Conservation (phyloP, 2,888 invertebrate genomes). For the Zootermopsis nevadensis region DNA sequence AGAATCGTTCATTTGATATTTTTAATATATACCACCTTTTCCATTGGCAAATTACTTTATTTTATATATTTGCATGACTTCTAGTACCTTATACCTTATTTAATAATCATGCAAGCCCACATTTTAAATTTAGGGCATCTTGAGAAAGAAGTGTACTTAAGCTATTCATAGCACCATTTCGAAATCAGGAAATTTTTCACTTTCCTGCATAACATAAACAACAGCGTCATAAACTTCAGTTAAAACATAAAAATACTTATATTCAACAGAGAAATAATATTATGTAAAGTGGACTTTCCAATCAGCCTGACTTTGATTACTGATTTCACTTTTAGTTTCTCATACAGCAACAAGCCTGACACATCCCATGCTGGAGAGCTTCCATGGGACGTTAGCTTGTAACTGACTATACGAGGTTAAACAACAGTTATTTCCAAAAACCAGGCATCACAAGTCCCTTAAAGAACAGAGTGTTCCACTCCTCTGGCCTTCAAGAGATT, state of each 20-base stretch:
- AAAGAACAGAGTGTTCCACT: slow-evolving; percentile 50
- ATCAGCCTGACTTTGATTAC: background rate
- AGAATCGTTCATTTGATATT: slow-evolving; percentile 18
- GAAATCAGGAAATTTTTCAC: slow-evolving; percentile 34
- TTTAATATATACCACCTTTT: slow-evolving; percentile 3
- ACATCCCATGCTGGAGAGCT: slow-evolving; percentile 24
- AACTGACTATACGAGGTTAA: background rate
- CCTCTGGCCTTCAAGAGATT: slow-evolving; percentile 26
- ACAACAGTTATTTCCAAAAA: background rate
- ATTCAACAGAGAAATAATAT: background rate
- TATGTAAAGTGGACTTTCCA: background rate
- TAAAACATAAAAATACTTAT: background rate
- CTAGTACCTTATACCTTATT: slow-evolving; percentile 5
- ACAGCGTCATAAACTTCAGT: slow-evolving; percentile 23
- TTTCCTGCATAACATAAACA: slow-evolving; percentile 7
- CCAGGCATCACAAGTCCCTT: background rate
- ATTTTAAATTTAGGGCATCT: slow-evolving; percentile 17
- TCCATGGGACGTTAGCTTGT: slow-evolving; percentile 13
- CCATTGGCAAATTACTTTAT: slow-evolving; percentile 17
- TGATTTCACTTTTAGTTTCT: background rate
- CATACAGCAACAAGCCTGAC: background rate
- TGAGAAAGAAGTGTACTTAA: background rate
- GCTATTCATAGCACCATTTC: slow-evolving; percentile 44
- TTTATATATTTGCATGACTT: background rate
- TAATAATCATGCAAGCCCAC: background rate